These are phyloP conservation scores for Podotricha telesiphe DNA, from an alignment of 2,888 invertebrate genomes.

Conservation along the genomic window DNA sequence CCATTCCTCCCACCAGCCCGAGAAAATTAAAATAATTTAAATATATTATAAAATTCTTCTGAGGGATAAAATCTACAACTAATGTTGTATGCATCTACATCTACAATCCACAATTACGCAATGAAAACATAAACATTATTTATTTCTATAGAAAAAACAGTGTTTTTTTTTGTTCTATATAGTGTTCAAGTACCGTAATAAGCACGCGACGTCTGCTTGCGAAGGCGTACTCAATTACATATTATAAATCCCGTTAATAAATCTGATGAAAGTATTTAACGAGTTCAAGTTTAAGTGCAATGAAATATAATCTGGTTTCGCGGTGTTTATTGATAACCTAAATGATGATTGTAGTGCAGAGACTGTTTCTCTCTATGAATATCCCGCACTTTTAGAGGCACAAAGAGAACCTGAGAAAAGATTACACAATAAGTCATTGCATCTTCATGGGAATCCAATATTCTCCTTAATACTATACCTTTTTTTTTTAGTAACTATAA, in stretches of 20 bases:
- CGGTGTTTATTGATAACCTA: conserved; percentile 20
- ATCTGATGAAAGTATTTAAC: conserved; percentile 43
- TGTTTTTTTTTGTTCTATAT: conserved; percentile 23
- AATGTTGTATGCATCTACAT: too few relatives aligned
- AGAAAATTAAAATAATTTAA: too few relatives aligned
- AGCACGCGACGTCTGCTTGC: conserved; percentile 31
- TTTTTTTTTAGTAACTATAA: too few relatives aligned
- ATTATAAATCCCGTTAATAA: conserved; percentile 40
- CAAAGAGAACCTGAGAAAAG: too few relatives aligned
- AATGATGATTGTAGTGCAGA: not conserved
- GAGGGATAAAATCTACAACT: too few relatives aligned
- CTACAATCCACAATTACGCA: too few relatives aligned
- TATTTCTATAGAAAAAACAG: not conserved
- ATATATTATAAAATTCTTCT: too few relatives aligned
- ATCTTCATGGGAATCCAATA: too few relatives aligned
- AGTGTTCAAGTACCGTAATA: conserved; percentile 33
- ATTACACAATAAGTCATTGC: too few relatives aligned
- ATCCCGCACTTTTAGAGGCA: not conserved
- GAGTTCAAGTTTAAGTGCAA: conserved; percentile 35
- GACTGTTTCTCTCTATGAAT: not conserved
- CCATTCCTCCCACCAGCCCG: too few relatives aligned
- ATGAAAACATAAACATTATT: too few relatives aligned
- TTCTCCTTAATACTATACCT: too few relatives aligned
- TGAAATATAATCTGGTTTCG: conserved; percentile 37
- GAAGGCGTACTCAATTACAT: conserved; percentile 34